Base-by-base conservation (phyloP, 2,113 vertebrate genomes). In the Perognathus longimembris region DNA sequence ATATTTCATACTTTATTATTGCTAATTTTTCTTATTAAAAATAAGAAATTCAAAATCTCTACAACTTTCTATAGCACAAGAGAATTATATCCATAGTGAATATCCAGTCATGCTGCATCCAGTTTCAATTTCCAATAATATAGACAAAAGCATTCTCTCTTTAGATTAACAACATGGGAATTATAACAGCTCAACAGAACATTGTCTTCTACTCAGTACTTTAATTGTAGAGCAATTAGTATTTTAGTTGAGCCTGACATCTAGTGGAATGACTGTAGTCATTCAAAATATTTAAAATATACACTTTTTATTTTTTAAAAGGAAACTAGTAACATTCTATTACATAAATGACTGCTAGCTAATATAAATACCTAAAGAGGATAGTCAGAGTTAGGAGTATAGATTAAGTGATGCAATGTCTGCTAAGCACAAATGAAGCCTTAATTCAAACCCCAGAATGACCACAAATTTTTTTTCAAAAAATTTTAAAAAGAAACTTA, bases 161-260 rank as follows among this genome's bases (percentile, higher is more conserved):
- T 71, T 95, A 73, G 30, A 76, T 79, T 85, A 82, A 94, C n/a
- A 93, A 84, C 38, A 74, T 15, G 9, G 15, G 69, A 74, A 57
- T 69, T 50, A 26, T 76, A 90, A 80, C 14, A 71, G 20, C 6
- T 82, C 84, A 87, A 8, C 32, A 50, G 14, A 89, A 80, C 32
- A 77, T 6, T 80, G 77, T 10, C 59, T 91, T 54, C 80, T 32
- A 79, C 30, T 76, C 9, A 87, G 24, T 71, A 83, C 57, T 78
- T 69, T 59, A 30, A 38, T 24, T 83, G 12, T 50, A 79, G 11
- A 92, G 42, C 50, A 85, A 59, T 81, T 89, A 59, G 88, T 87
- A 82, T 90, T 95, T 89, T 87, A 94, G 90, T 85, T 74, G 88
- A 95, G 90, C 8, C 93, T 97, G 96, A 95, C 92, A 95, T 92